A percentile compares a stretch with the other conserved stretches of the same genome.
Conservation (phyloP, 1,140 invertebrate species). For the Cotesia vestalis region DNA sequence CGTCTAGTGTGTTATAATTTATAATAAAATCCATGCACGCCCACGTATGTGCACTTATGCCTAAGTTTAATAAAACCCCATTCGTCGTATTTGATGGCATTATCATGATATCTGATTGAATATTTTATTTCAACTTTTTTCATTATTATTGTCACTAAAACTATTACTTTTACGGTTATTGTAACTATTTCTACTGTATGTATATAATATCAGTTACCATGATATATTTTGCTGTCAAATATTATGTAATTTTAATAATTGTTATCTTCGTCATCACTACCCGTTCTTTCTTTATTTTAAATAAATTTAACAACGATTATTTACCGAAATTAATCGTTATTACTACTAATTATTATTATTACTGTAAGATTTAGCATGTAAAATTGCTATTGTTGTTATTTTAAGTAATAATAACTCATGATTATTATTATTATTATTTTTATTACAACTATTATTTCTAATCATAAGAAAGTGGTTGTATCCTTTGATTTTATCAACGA, state of each 20-base stretch:
- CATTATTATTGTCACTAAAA: too few relatives aligned
- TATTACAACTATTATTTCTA: slow-evolving; percentile 55
- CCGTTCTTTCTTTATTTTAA: slow-evolving; percentile 25
- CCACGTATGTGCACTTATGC: slow-evolving; percentile 32
- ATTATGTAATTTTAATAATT: slow-evolving; percentile 19
- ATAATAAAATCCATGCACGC: neutral
- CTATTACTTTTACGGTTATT: neutral
- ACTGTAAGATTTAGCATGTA: slow-evolving; percentile 17
- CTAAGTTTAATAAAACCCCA: slow-evolving; percentile 45
- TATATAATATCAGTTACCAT: slow-evolving; percentile 1
- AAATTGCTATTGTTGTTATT: slow-evolving; percentile 47
- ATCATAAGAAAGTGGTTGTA: slow-evolving; percentile 53
- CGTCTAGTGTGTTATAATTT: neutral
- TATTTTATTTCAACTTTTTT: too few relatives aligned
- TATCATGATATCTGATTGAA: slow-evolving; percentile 15
- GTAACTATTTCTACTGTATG: neutral
- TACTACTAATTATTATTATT: slow-evolving; percentile 21
- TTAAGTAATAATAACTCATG: slow-evolving; percentile 40
- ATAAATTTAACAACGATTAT: slow-evolving; percentile 5
- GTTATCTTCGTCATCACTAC: slow-evolving; percentile 25
- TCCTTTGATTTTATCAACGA: slow-evolving; percentile 59
- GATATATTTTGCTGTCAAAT: neutral
- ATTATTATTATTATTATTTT: slow-evolving; percentile 49
- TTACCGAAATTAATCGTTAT: slow-evolving; percentile 43
- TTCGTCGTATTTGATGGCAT: slow-evolving; percentile 4